Conservation (phyloP, 2,113 vertebrate genomes). For the Danio rerio region DNA sequence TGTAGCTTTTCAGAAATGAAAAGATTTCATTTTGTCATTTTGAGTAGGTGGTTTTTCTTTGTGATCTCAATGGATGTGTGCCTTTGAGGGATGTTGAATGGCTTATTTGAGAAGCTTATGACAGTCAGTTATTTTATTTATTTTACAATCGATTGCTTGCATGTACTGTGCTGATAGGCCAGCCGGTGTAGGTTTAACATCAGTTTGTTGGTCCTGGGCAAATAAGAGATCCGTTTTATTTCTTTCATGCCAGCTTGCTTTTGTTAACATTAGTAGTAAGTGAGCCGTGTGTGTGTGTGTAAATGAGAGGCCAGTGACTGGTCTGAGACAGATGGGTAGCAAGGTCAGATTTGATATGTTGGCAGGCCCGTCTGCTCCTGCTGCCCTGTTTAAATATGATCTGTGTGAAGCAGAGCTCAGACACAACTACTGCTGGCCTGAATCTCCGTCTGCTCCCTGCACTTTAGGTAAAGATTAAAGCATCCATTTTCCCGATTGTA, state of each 20-base stretch:
- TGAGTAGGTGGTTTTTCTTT: not conserved
- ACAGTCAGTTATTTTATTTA: not conserved
- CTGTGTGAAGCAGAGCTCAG: slow-evolving; percentile 18
- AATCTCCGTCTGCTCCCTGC: not conserved
- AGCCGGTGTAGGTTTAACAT: slow-evolving; percentile 8
- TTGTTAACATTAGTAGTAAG: slow-evolving; percentile 24
- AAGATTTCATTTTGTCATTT: not conserved
- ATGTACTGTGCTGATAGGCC: slow-evolving; percentile 4
- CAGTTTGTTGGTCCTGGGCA: slow-evolving; percentile 30
- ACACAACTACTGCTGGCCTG: slow-evolving; percentile 15
- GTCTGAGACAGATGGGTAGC: slow-evolving; percentile 33
- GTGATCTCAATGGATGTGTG: not conserved
- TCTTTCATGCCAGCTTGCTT: slow-evolving; percentile 37
- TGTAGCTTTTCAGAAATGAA: not conserved
- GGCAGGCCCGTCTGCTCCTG: slow-evolving; percentile 30
- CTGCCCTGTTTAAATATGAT: slow-evolving; percentile 42
- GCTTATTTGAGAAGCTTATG: slow-evolving; percentile 18
- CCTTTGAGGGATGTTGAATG: not conserved
- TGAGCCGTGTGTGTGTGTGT: slow-evolving; percentile 12
- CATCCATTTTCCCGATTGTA: not conserved
- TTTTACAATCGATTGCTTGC: slow-evolving; percentile 12
- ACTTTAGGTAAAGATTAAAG: slow-evolving; percentile 5
- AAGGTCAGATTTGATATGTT: slow-evolving; percentile 47
- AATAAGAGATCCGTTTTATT: slow-evolving; percentile 12
- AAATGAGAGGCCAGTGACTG: slow-evolving; percentile 10